A percentile compares a stretch with the other conserved stretches of the same genome.
phyloP scores from a whole-genome alignment of 2,888 invertebrate genomes.

The Cephonodes hylas region DNA sequence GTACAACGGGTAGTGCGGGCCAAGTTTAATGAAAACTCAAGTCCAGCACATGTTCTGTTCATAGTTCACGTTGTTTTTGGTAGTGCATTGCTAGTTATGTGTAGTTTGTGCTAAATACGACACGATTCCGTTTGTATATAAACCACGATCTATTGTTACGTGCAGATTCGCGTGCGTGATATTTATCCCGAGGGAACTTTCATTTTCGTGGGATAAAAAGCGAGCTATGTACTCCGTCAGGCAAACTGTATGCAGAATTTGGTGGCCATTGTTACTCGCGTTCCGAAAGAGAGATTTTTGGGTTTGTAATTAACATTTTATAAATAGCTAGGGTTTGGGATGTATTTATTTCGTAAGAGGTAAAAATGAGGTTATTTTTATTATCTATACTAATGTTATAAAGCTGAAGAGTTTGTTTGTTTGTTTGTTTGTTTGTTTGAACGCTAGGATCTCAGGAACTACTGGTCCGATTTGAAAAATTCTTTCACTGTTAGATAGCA shows the following conservation, averaged over 20 bases:
- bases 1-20: background rate
- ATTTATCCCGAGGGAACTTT: background rate
- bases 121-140: background rate
- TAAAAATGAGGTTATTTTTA: too few relatives aligned
- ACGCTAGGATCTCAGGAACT: too few relatives aligned
- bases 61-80: background rate
- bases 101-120: background rate
- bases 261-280: background rate
- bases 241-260: background rate
- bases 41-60: background rate
- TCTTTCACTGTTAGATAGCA: too few relatives aligned
- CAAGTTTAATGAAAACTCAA: background rate
- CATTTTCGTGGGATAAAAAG: slow-evolving; percentile 16
- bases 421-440: too few relatives aligned
- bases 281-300: background rate
- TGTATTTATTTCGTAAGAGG: too few relatives aligned
- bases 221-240: background rate
- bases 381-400: too few relatives aligned
- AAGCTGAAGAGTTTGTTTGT: too few relatives aligned
- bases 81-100: background rate
- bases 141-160: background rate
- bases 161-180: background rate
- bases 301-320: background rate
- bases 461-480: too few relatives aligned
- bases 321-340: background rate